These are phyloP conservation scores for Mycalesis mineus DNA, from an alignment of 2,888 invertebrate genomes.

Conservation along the genomic window DNA sequence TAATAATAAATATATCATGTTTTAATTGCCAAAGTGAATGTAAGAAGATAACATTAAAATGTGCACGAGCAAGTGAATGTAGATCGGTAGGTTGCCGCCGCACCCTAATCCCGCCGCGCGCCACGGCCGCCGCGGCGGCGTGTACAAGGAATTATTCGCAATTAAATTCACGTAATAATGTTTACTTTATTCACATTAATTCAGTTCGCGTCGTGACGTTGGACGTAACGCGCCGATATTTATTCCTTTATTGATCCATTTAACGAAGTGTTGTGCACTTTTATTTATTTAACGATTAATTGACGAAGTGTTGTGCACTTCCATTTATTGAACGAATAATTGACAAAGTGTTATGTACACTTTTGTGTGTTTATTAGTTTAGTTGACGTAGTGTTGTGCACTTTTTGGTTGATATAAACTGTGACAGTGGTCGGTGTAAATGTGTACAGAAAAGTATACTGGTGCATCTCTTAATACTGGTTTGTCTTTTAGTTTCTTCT, in stretches of 20 bases:
- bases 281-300: not conserved
- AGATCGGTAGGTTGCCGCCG: conserved; percentile 13
- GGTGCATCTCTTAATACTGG: conserved; percentile 1
- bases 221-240: conserved; percentile 31
- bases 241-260: not conserved
- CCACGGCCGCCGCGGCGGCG: conserved; percentile 56
- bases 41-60: not conserved
- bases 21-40: not conserved
- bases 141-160: conserved; percentile 62
- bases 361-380: not conserved
- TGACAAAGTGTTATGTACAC: not conserved
- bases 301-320: not conserved
- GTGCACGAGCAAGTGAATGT: not conserved
- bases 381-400: not conserved
- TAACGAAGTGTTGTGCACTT: not conserved
- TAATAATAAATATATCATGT: not conserved
- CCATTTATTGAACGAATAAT: not conserved
- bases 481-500: not conserved
- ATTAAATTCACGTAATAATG: conserved; percentile 66
- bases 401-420: not conserved
- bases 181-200: conserved; percentile 48
- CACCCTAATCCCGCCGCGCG: conserved; percentile 19
- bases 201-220: conserved; percentile 48
- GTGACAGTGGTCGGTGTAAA: conserved; percentile 9
- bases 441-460: not conserved